Conservation (phyloP, 2,797 vertebrate genomes). For the Sebastes matsubarae region DNA sequence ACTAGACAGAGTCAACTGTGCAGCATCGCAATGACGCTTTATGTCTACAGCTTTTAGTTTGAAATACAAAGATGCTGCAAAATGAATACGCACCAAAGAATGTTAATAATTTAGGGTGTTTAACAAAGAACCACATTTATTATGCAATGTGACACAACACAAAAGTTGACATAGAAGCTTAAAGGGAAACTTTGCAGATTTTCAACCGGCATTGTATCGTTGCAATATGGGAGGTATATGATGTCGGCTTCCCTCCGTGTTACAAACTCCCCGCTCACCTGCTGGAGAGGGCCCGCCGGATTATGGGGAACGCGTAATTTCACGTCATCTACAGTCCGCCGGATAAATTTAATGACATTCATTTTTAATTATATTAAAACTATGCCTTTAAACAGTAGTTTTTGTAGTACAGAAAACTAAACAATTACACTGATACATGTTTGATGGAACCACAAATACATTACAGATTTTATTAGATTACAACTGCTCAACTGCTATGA, state of each 20-base stretch:
- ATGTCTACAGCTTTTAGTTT: constrained; percentile 7
- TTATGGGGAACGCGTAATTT: neutral
- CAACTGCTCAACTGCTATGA: neutral
- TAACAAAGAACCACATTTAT: neutral
- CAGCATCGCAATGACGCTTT: neutral
- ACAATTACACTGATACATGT: neutral
- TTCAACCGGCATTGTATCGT: neutral
- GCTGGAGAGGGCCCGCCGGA: neutral
- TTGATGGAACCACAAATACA: too few relatives aligned
- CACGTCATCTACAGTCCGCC: neutral
- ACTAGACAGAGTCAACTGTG: neutral
- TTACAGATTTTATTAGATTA: too few relatives aligned
- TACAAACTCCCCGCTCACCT: neutral
- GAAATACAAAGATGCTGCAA: neutral
- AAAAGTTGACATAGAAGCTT: neutral
- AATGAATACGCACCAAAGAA: neutral
- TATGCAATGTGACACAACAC: neutral
- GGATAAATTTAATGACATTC: neutral
- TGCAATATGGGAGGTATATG: neutral
- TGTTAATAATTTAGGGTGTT: neutral
- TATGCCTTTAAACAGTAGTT: neutral
- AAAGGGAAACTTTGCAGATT: neutral
- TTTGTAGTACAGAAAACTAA: neutral
- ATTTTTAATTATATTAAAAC: neutral
- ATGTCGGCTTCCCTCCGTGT: neutral